Percentiles rank a stretch among this genome's conserved stretches.
These are phyloP conservation scores for Phaethon lepturus DNA, from an alignment of 2,113 vertebrate genomes.

Conservation along the genomic window DNA sequence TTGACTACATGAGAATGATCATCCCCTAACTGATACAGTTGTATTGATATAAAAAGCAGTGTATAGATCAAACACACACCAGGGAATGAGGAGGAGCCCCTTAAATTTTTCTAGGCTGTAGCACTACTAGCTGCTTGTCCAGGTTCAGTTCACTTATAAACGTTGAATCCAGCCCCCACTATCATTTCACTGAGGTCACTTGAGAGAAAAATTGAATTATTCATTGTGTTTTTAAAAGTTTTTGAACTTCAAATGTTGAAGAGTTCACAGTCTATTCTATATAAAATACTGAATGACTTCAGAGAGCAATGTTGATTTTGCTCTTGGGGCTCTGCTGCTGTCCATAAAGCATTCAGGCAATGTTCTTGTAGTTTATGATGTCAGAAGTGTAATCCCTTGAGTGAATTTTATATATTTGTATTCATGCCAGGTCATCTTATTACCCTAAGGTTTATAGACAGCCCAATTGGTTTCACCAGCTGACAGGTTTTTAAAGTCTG, in stretches of 20 bases:
- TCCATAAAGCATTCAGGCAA: conserved; percentile 5
- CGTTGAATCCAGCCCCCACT: background rate
- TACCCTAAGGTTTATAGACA: background rate
- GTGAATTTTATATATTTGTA: background rate
- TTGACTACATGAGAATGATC: background rate
- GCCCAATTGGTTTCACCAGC: background rate
- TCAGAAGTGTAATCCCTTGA: conserved; percentile 1
- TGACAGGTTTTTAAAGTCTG: background rate
- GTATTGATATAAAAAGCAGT: background rate
- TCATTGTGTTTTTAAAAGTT: conserved; percentile 39
- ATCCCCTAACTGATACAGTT: background rate
- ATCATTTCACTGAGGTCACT: conserved; percentile 3
- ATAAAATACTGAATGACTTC: background rate
- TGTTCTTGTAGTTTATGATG: conserved; percentile 1
- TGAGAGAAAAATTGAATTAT: conserved; percentile 39
- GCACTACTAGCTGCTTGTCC: background rate
- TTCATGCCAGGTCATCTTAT: background rate
- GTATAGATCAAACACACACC: background rate
- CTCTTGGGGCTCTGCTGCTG: conserved; percentile 4
- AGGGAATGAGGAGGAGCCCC: background rate
- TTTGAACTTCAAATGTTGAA: conserved; percentile 9
- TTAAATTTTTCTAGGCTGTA: background rate
- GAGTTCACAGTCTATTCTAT: background rate
- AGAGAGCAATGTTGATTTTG: conserved; percentile 20
- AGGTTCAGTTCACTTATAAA: background rate